Evolutionary conservation across 1,140 invertebrate genomes (phyloP).

Genomic region (Amphibalanus amphitrite): DNA sequence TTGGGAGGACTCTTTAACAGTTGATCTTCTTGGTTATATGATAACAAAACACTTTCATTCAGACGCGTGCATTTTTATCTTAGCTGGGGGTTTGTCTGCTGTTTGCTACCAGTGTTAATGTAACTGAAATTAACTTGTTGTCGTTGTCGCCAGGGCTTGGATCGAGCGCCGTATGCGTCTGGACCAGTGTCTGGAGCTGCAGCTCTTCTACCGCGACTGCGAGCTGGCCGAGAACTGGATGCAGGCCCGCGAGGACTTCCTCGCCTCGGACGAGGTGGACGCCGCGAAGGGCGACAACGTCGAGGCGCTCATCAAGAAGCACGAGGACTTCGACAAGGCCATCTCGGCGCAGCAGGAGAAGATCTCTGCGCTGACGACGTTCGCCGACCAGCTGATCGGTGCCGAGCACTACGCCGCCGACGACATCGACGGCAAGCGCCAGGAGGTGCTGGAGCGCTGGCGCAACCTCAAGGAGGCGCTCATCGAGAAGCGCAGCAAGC

Average conservation of each 20-base stretch:
- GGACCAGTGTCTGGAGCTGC: conserved; percentile 93
- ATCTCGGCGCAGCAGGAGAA: conserved; percentile 97
- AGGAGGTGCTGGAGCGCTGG: conserved; percentile 22
- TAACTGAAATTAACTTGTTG: no score
- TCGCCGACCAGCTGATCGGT: conserved; percentile 86
- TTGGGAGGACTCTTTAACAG: no score
- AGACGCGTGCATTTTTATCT: no score
- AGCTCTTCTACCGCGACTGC: conserved; percentile 75
- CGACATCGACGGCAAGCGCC: conserved; percentile 49
- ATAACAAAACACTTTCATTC: no score
- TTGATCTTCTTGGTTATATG: no score
- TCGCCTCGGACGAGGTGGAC: conserved; percentile 52
- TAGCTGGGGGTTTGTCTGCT: no score
- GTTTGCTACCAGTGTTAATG: no score
- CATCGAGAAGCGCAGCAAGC: conserved; percentile 86
- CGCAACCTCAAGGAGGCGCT: conserved; percentile 79
- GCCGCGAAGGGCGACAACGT: conserved; percentile 85
- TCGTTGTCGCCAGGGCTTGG: conserved; percentile 61
- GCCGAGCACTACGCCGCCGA: conserved; percentile 86
- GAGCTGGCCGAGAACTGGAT: conserved; percentile 99
- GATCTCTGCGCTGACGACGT: conserved; percentile 76
- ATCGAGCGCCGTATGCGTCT: conserved; percentile 79
- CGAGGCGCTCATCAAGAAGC: conserved; percentile 95
- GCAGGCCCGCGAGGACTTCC: conserved; percentile 91
- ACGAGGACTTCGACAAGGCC: conserved; percentile 99